phyloP scores from a whole-genome alignment of 2,888 invertebrate genomes.

The Leptothorax acervorum region DNA sequence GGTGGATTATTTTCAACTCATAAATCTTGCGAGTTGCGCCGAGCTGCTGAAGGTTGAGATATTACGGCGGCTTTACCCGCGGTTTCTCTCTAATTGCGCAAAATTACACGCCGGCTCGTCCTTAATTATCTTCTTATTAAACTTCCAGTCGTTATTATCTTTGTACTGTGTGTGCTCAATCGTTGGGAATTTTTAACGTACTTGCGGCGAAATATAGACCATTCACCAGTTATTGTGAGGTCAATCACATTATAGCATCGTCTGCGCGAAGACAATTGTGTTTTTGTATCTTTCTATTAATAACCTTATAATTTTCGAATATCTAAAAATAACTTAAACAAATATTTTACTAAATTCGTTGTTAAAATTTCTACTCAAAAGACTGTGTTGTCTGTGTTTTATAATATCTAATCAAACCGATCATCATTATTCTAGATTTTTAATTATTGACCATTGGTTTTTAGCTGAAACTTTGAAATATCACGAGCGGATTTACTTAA shows the following conservation, averaged over 20 bases:
- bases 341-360: not conserved
- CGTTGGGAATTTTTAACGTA: not conserved
- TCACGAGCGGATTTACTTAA: not conserved
- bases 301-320: not conserved
- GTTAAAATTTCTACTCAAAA: not conserved
- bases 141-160: slow-evolving; percentile 25
- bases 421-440: not conserved
- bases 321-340: not conserved
- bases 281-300: not conserved
- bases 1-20: slow-evolving; percentile 32
- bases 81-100: slow-evolving; percentile 47
- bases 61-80: slow-evolving; percentile 38
- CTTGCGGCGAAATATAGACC: not conserved
- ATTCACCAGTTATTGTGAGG: not conserved
- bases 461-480: not conserved
- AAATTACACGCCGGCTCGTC: slow-evolving; percentile 44
- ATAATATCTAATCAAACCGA: not conserved
- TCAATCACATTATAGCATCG: not conserved
- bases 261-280: not conserved
- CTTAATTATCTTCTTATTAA: slow-evolving; percentile 49
- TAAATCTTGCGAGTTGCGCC: slow-evolving; percentile 31
- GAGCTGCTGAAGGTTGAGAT: slow-evolving; percentile 42
- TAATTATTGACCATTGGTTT: not conserved
- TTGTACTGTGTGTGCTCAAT: slow-evolving; percentile 9
- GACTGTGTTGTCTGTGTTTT: not conserved